Percentiles rank a stretch among this genome's conserved stretches.
These are phyloP conservation scores for Tenualosa thibaudeaui DNA, from an alignment of 2,797 vertebrate species.

Conservation along the genomic window DNA sequence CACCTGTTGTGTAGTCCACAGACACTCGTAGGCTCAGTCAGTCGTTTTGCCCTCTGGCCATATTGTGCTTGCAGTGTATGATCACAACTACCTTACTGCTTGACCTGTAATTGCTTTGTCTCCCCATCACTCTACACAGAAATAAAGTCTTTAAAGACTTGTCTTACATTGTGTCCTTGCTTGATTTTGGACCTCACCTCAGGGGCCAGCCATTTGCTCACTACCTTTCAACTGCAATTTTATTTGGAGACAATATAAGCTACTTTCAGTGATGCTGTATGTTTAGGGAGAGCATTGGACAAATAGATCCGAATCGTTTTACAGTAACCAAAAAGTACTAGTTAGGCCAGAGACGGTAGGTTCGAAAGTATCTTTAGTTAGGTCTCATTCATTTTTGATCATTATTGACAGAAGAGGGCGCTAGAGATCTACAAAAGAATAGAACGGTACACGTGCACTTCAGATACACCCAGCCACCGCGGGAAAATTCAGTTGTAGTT, in stretches of 20 bases:
- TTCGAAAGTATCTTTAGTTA: too few species aligned
- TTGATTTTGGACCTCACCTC: too few species aligned
- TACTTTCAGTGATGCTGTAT: background rate
- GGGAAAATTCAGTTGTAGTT: background rate
- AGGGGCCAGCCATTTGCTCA: too few species aligned
- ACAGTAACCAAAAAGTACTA: background rate
- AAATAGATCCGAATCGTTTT: background rate
- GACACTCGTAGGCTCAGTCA: background rate
- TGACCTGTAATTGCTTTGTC: slow-evolving; percentile 20
- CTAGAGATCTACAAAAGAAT: background rate
- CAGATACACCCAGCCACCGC: background rate
- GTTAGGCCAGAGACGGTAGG: too few species aligned
- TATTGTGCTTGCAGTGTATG: slow-evolving; percentile 30
- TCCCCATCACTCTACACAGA: background rate
- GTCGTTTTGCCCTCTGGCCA: background rate
- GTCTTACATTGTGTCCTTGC: background rate
- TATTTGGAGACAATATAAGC: background rate
- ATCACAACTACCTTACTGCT: slow-evolving; percentile 16
- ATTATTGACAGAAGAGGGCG: background rate
- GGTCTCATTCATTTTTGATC: background rate
- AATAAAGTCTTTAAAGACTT: slow-evolving; percentile 16
- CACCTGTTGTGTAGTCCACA: slow-evolving; percentile 1
- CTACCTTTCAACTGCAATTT: too few species aligned
- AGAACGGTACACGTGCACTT: background rate
- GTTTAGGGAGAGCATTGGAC: background rate